Conservation (phyloP, 2,888 invertebrate genomes). For the Himalopsyche kuldschensis region DNA sequence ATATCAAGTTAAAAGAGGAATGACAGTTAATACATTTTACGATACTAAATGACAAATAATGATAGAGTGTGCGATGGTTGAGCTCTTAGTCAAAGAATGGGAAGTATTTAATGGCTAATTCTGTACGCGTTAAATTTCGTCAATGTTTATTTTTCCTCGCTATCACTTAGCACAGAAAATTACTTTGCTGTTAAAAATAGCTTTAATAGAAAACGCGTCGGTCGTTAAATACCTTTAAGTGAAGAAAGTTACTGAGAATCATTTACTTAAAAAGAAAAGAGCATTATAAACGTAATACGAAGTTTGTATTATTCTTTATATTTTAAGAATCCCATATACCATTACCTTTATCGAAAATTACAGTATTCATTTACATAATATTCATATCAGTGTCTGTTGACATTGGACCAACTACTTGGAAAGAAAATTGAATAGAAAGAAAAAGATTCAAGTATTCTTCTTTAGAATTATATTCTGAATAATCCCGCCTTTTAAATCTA, state of each 20-base stretch:
- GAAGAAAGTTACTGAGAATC: neutral
- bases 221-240: neutral
- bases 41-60: neutral
- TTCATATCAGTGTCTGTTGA: no score
- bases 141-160: slow-evolving; percentile 20
- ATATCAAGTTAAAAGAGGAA: no score
- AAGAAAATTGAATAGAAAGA: no score
- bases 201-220: slow-evolving; percentile 11
- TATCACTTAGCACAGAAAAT: slow-evolving; percentile 22
- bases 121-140: slow-evolving; percentile 4
- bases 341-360: no score
- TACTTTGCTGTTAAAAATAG: slow-evolving; percentile 6
- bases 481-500: no score
- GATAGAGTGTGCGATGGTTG: neutral
- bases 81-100: neutral
- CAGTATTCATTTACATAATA: no score
- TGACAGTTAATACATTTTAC: no score
- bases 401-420: no score
- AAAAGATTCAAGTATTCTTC: no score
- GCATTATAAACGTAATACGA: neutral
- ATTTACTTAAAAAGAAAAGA: neutral
- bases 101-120: neutral
- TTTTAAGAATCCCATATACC: no score
- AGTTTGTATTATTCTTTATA: no score
- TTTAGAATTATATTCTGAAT: no score